Conservation (phyloP, 1,140 invertebrate genomes). For the Leptinotarsa defecta region DNA sequence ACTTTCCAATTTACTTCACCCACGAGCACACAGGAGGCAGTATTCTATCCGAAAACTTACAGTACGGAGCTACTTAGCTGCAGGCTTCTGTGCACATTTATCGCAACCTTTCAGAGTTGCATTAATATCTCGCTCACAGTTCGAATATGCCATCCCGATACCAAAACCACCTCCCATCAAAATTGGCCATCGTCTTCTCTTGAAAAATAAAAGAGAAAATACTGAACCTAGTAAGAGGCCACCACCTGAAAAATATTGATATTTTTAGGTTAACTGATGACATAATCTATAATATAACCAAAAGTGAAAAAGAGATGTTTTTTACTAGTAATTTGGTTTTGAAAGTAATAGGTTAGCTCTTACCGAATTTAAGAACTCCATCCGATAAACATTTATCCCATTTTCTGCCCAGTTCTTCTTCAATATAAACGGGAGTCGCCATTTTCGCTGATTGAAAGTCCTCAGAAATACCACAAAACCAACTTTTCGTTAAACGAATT, state of each 20-base stretch:
- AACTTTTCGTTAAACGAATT: not conserved
- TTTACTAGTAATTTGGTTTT: not conserved
- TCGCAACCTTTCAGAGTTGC: constrained; percentile 43
- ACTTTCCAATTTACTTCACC: constrained; percentile 23
- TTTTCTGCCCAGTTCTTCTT: constrained; percentile 63
- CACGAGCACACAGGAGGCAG: constrained; percentile 18
- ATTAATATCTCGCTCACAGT: constrained; percentile 73
- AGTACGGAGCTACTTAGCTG: constrained; percentile 1
- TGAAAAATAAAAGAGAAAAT: constrained; percentile 71
- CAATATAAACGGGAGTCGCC: constrained; percentile 49
- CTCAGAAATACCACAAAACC: not conserved
- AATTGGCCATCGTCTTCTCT: constrained; percentile 72
- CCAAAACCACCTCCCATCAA: constrained; percentile 74
- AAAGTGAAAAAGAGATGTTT: not conserved
- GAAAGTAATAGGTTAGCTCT: constrained; percentile 34
- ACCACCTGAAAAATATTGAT: constrained; percentile 60
- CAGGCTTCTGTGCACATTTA: constrained; percentile 12
- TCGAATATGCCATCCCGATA: constrained; percentile 75
- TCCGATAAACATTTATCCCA: constrained; percentile 68
- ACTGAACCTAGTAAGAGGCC: constrained; percentile 69
- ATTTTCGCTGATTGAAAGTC: constrained; percentile 26
- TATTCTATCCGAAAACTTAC: constrained; percentile 13
- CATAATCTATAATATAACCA: constrained; percentile 30
- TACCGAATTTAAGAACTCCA: constrained; percentile 66
- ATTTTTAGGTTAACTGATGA: constrained; percentile 40